phyloP scores from a whole-genome alignment of 2,888 invertebrate species.

The Strigamia maritima region DNA sequence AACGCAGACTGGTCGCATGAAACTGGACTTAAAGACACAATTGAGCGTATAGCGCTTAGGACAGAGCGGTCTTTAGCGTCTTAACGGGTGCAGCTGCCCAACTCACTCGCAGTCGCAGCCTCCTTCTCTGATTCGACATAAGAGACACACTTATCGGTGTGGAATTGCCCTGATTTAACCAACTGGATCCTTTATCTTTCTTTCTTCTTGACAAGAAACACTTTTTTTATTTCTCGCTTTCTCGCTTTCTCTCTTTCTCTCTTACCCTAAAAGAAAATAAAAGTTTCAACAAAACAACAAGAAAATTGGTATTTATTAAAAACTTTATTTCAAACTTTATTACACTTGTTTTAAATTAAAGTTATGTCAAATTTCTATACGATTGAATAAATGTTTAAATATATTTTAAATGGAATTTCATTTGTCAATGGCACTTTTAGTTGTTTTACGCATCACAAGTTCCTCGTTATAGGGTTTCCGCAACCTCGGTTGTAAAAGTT shows the following conservation, averaged over 20 bases:
- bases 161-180: no score
- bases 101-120: no score
- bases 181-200: no score
- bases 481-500: no score
- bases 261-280: background rate
- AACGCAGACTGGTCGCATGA: background rate
- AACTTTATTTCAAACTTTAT: background rate
- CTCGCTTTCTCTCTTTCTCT: background rate
- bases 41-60: background rate
- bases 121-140: no score
- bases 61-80: background rate
- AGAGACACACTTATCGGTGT: no score
- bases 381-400: no score
- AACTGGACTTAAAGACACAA: background rate
- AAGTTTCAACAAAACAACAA: background rate
- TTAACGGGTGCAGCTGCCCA: background rate
- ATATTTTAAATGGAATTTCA: background rate
- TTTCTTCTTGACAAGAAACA: background rate
- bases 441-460: background rate
- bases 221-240: background rate
- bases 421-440: background rate
- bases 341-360: no score
- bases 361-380: no score
- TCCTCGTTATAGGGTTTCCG: no score
- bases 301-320: background rate